phyloP scores from a whole-genome alignment of 2,888 invertebrate species.

The Pediacus dermestoides region DNA sequence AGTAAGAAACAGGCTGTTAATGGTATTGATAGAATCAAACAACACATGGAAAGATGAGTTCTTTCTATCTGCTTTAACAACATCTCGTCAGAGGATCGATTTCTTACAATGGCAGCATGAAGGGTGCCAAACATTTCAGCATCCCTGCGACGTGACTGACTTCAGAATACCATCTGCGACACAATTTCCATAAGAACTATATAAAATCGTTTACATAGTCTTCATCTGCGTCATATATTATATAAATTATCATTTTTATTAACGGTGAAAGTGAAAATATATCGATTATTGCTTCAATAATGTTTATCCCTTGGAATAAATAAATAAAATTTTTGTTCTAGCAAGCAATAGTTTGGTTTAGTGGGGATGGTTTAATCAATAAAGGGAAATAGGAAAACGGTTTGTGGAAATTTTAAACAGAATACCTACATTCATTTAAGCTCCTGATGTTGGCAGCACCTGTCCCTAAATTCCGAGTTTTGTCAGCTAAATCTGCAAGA shows the following conservation, averaged over 20 bases:
- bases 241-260: no score
- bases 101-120: conserved; percentile 7
- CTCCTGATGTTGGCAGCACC: no score
- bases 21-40: conserved; percentile 5
- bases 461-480: no score
- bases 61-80: conserved; percentile 6
- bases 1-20: not conserved
- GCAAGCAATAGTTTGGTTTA: no score
- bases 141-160: conserved; percentile 6
- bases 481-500: no score
- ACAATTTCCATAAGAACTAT: conserved; percentile 4
- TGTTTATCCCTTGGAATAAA: no score
- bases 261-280: no score
- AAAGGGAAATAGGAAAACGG: not conserved
- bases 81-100: conserved; percentile 7
- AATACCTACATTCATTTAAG: no score
- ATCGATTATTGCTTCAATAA: no score
- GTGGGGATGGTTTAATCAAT: not conserved
- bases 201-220: not conserved
- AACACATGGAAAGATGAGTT: conserved; percentile 9
- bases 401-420: no score
- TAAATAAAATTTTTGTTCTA: no score
- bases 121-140: conserved; percentile 10
- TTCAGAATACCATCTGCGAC: conserved; percentile 6
- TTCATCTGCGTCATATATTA: not conserved